These are phyloP conservation scores for Drosophila trapezifrons DNA, from an alignment of 1,140 invertebrate genomes.

Conservation along the genomic window DNA sequence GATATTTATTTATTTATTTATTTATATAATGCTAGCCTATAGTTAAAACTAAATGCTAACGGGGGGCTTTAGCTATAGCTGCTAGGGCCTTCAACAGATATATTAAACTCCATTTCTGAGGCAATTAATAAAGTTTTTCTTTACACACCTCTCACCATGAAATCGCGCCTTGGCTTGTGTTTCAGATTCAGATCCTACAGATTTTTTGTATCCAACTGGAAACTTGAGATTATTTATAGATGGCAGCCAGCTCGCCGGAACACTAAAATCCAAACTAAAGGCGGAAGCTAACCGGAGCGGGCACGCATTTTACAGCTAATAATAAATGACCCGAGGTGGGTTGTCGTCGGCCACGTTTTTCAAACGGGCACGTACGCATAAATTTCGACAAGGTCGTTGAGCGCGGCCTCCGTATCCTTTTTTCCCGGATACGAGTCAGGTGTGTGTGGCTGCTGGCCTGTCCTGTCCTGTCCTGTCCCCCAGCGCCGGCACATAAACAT, in stretches of 20 bases:
- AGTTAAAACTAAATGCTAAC: too few species aligned
- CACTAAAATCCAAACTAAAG: constrained; percentile 23
- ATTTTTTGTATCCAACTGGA: constrained; percentile 11
- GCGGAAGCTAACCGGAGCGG: constrained; percentile 17
- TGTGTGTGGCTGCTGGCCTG: constrained; percentile 16
- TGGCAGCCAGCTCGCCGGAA: neutral
- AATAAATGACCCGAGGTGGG: constrained; percentile 72
- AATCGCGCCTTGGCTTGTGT: constrained; percentile 6
- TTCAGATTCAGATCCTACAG: constrained; percentile 1
- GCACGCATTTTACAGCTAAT: constrained; percentile 74
- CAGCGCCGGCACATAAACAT: constrained; percentile 59
- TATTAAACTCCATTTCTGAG: too few species aligned
- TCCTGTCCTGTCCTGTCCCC: constrained; percentile 32
- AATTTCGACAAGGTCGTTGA: constrained; percentile 62
- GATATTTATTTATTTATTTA: too few species aligned
- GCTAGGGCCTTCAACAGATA: too few species aligned
- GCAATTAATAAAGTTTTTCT: neutral
- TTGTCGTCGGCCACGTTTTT: constrained; percentile 68
- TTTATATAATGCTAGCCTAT: too few species aligned
- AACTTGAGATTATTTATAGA: constrained; percentile 57
- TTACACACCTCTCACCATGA: neutral
- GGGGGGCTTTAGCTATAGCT: too few species aligned
- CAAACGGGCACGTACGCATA: constrained; percentile 70
- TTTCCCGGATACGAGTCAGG: constrained; percentile 22
- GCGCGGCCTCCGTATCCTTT: constrained; percentile 24